These are phyloP conservation scores for Plebejus argus DNA, from an alignment of 2,888 invertebrate species.

Conservation along the genomic window DNA sequence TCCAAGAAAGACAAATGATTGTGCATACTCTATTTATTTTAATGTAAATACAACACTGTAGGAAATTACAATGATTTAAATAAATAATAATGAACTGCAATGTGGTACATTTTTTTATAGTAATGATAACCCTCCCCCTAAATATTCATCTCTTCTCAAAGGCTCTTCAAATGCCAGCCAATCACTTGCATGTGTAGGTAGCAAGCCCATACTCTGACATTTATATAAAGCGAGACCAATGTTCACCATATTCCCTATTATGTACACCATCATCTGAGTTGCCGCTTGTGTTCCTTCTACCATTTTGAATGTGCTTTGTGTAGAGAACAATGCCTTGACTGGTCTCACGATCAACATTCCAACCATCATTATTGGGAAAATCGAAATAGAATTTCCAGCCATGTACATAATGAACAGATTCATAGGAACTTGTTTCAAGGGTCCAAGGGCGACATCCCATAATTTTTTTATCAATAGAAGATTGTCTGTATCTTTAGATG, in stretches of 20 bases:
- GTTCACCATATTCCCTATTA: conserved; percentile 96
- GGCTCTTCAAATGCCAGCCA: conserved; percentile 99
- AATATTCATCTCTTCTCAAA: conserved; percentile 90
- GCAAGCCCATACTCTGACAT: conserved; percentile 97
- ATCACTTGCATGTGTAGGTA: conserved; percentile 98
- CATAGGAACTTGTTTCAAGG: conserved; percentile 98
- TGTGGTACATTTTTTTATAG: conserved; percentile 61
- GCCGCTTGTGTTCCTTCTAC: conserved; percentile 95
- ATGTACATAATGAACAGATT: conserved; percentile 99
- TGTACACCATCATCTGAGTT: conserved; percentile 95
- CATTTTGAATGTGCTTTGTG: conserved; percentile 94
- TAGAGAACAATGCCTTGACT: conserved; percentile 95
- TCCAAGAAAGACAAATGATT: conserved; percentile 48
- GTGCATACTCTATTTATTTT: conserved; percentile 48
- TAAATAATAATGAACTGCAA: conserved; percentile 57
- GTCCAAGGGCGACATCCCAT: conserved; percentile 97
- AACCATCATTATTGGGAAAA: conserved; percentile 99
- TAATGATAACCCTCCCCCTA: conserved; percentile 89
- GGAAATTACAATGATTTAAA: conserved; percentile 49
- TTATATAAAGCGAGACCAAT: conserved; percentile 96
- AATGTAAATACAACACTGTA: conserved; percentile 68
- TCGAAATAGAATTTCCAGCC: conserved; percentile 99
- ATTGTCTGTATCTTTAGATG: conserved; percentile 90
- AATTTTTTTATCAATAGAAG: conserved; percentile 91
- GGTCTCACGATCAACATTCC: conserved; percentile 99